Conservation (phyloP, 2,888 invertebrate genomes). For the Lapara coniferarum region DNA sequence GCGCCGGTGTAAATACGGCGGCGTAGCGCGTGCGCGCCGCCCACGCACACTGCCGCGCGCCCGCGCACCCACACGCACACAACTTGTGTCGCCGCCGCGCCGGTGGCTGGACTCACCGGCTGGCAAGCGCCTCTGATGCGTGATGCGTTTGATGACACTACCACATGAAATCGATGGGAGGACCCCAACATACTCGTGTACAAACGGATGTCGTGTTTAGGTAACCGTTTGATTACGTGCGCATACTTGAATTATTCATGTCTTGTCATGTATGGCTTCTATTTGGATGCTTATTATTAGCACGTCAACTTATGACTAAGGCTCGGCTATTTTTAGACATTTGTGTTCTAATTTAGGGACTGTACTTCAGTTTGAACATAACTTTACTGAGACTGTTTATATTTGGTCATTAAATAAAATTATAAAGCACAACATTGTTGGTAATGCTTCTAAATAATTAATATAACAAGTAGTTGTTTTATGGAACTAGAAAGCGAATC, state of each 20-base stretch:
- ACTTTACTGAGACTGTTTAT: too few relatives aligned
- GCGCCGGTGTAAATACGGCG: slow-evolving; percentile 80
- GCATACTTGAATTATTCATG: slow-evolving; percentile 40
- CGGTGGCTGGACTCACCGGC: slow-evolving; percentile 42
- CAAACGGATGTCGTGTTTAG: slow-evolving; percentile 48
- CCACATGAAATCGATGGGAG: slow-evolving; percentile 56
- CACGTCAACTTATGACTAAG: slow-evolving; percentile 7
- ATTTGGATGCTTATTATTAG: slow-evolving; percentile 25
- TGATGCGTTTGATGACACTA: slow-evolving; percentile 51
- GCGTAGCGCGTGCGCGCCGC: slow-evolving; percentile 72
- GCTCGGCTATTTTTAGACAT: background rate
- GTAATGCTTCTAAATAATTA: background rate
- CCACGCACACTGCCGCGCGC: slow-evolving; percentile 57
- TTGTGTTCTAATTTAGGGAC: background rate
- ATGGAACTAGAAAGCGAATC: slow-evolving; percentile 23
- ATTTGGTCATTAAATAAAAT: background rate
- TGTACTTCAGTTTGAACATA: too few relatives aligned
- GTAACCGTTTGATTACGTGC: slow-evolving; percentile 39
- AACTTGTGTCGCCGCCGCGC: slow-evolving; percentile 32
- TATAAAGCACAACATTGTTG: background rate
- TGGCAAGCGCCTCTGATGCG: slow-evolving; percentile 30
- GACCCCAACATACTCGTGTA: slow-evolving; percentile 47
- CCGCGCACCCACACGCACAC: slow-evolving; percentile 48
- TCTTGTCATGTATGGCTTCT: slow-evolving; percentile 36
- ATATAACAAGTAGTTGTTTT: slow-evolving; percentile 3